Base-by-base conservation (phyloP, 2,797 vertebrate genomes). In the Gallirallus australis region DNA sequence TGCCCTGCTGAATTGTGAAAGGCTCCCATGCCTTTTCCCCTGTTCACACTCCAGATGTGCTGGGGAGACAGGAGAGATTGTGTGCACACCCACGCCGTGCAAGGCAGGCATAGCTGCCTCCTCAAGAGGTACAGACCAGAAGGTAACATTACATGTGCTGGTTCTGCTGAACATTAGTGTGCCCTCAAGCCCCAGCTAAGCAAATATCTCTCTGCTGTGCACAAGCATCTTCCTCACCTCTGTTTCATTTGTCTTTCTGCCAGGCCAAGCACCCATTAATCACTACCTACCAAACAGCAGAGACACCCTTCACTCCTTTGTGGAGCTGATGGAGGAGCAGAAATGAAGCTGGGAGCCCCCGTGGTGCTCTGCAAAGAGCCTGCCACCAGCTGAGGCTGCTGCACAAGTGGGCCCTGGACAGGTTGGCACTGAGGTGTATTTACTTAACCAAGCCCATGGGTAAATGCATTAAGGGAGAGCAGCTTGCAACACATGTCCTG, bases 81-180 rank as follows among this genome's bases (percentile, higher is more conserved):
- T 6, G 15, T 4, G 54, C 71, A 35, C 0, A 2, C 59, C 42
- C 39, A 3, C 3, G 27, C 20, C 6, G 8, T 1, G 30, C 19
- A 8, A 50, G 40, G 16, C 45, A 35, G 52, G n/a, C 59, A 72
- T 0, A 16, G 53, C 12, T 40, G 27, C 37, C 35, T 84, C 25
- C 66, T 68, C 0, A 0, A 40, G n/a, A 33, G 15, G 56, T 2
- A 16, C 0, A 0, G 40, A 52, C 16, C 54, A 71, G 24, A 48
- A 79, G 23, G 52, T 3, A 24, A 28, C 17, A 6, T 21, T 20
- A 20, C 73, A 40, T 4, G 9, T 33, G 47, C 7, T 42, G 18
- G 20, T 76, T 61, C 48, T 37, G 18, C 28, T 12, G 35, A 60
- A 35, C 0, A 0, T 35, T 21, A 9, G 28, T 17, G 15, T 12